Conservation (phyloP, 2,113 vertebrate genomes). For the Protomyctophum bolini region DNA sequence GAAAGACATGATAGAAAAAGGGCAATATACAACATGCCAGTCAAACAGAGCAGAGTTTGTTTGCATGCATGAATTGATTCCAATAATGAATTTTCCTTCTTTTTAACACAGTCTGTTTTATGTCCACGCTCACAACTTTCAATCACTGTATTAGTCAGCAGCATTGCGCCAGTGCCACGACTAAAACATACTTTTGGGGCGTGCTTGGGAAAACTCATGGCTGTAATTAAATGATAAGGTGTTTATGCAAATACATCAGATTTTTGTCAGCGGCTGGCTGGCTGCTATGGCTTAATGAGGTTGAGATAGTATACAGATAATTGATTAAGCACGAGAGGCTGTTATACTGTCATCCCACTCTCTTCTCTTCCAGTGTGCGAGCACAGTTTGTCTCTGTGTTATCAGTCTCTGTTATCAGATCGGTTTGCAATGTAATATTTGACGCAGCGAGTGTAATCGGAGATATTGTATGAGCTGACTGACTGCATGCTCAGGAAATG, state of each 20-base stretch:
- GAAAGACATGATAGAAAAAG: not conserved
- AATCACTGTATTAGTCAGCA: constrained; percentile 42
- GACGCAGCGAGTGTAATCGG: constrained; percentile 57
- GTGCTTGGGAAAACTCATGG: constrained; percentile 57
- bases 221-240: constrained; percentile 75
- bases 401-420: constrained; percentile 66
- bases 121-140: constrained; percentile 25
- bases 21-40: not conserved
- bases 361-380: constrained; percentile 57
- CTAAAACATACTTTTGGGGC: constrained; percentile 52
- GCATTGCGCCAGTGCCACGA: constrained; percentile 17
- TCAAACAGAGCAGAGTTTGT: not conserved
- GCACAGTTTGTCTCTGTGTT: constrained; percentile 53
- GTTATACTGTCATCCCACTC: constrained; percentile 56
- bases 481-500: not conserved
- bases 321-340: constrained; percentile 62
- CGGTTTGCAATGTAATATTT: constrained; percentile 60
- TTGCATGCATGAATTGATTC: not conserved
- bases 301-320: constrained; percentile 50
- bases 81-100: not conserved
- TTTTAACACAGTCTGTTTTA: constrained; percentile 25
- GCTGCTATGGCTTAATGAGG: constrained; percentile 51
- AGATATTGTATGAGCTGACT: constrained; percentile 46
- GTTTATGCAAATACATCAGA: constrained; percentile 72
- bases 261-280: constrained; percentile 51